These are phyloP conservation scores for Pseudochaenichthys georgianus DNA, from an alignment of 2,797 vertebrate genomes.

Conservation along the genomic window DNA sequence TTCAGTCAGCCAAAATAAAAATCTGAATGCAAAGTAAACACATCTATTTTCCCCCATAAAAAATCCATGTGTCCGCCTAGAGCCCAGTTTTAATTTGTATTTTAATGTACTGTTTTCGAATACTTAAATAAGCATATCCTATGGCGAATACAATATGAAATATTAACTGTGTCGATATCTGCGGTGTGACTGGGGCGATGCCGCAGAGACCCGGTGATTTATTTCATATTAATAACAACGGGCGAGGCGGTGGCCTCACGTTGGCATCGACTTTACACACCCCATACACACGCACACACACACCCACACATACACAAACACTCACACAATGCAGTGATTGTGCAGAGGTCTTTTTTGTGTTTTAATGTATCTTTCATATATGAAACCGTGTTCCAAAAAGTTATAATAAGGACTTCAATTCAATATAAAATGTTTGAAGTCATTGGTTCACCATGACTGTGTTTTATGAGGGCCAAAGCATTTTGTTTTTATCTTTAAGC, in stretches of 20 bases:
- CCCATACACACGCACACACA: neutral
- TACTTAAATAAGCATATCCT: conserved; percentile 80
- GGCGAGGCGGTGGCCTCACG: conserved; percentile 62
- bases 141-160: conserved; percentile 82
- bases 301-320: conserved; percentile 23
- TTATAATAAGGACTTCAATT: neutral
- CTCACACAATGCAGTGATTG: conserved; percentile 10
- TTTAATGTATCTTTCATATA: conserved; percentile 31
- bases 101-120: conserved; percentile 79
- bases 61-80: conserved; percentile 68
- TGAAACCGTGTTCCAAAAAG: conserved; percentile 10
- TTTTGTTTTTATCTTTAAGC: conserved; percentile 70
- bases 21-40: conserved; percentile 50
- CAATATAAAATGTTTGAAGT: neutral
- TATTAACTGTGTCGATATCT: conserved; percentile 83
- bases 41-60: neutral
- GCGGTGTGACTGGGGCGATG: conserved; percentile 76
- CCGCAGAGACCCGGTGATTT: conserved; percentile 76
- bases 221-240: conserved; percentile 78
- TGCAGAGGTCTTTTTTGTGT: conserved; percentile 6
- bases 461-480: conserved; percentile 45
- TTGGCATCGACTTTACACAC: conserved; percentile 67
- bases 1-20: conserved; percentile 42
- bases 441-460: neutral
- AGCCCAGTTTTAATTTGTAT: conserved; percentile 79